phyloP scores from a whole-genome alignment of 1,140 invertebrate genomes.

The Drosophila pachea region DNA sequence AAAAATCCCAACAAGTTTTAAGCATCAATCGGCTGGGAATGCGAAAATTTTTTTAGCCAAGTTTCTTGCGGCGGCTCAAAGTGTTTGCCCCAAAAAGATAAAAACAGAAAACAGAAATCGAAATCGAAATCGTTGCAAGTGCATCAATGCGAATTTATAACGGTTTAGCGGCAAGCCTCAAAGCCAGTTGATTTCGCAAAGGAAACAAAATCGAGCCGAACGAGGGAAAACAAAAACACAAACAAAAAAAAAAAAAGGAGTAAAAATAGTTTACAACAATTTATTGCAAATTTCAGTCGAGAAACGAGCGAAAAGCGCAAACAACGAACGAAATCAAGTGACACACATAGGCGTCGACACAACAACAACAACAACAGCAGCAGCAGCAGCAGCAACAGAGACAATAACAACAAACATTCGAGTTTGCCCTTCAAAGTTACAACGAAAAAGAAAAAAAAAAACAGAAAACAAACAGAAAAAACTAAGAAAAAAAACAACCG shows the following conservation, averaged over 20 bases:
- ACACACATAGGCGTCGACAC: constrained; percentile 30
- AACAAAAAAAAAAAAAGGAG: too few species aligned
- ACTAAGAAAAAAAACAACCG: background rate
- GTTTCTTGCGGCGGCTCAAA: constrained; percentile 19
- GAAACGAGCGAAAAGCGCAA: constrained; percentile 18
- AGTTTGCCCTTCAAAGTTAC: constrained; percentile 46
- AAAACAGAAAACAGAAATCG: too few species aligned
- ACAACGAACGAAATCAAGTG: constrained; percentile 28
- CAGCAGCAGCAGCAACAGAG: constrained; percentile 1
- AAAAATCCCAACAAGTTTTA: constrained; percentile 39
- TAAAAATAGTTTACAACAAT: constrained; percentile 7
- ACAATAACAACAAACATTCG: constrained; percentile 21
- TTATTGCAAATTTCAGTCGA: constrained; percentile 17
- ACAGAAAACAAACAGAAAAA: constrained; percentile 30
- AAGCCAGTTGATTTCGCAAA: constrained; percentile 25
- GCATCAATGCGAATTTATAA: constrained; percentile 26
- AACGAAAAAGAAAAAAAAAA: constrained; percentile 31
- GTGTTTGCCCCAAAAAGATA: constrained; percentile 6
- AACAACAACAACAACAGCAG: constrained; percentile 6
- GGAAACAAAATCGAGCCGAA: background rate
- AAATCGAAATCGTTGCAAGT: constrained; percentile 19
- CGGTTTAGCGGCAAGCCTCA: constrained; percentile 27
- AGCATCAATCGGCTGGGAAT: constrained; percentile 23
- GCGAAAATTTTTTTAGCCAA: constrained; percentile 39
- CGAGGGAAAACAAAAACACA: background rate